Conservation (phyloP, 2,888 invertebrate genomes). For the Thecocarcelia acutangulata region DNA sequence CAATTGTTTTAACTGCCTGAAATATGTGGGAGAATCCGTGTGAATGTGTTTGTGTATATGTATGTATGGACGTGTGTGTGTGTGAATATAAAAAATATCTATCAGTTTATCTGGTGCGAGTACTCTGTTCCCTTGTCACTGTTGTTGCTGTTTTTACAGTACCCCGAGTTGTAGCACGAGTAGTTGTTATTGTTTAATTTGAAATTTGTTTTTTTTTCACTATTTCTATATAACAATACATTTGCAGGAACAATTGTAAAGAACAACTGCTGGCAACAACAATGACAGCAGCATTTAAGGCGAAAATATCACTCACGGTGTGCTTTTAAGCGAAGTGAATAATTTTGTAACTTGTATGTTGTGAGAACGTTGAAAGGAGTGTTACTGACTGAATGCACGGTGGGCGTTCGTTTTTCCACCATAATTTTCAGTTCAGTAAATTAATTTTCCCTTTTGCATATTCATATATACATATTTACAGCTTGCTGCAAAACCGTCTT, state of each 20-base stretch:
- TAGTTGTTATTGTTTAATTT: slow-evolving; percentile 51
- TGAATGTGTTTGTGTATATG: slow-evolving; percentile 5
- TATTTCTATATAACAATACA: slow-evolving; percentile 14
- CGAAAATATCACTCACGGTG: slow-evolving; percentile 35
- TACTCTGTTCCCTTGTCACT: slow-evolving; percentile 44
- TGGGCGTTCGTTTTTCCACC: slow-evolving; percentile 13
- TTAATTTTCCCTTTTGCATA: slow-evolving; percentile 23
- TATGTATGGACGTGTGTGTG: too few species aligned
- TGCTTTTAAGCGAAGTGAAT: slow-evolving; percentile 56
- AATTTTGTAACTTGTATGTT: slow-evolving; percentile 50
- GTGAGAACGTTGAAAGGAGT: slow-evolving; percentile 31
- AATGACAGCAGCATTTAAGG: slow-evolving; percentile 35
- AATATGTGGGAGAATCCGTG: slow-evolving; percentile 6
- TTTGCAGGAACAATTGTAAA: slow-evolving; percentile 40
- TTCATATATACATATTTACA: not conserved
- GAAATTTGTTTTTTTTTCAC: slow-evolving; percentile 11
- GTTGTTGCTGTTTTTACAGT: slow-evolving; percentile 15
- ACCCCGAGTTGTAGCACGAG: slow-evolving; percentile 6
- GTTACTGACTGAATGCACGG: not conserved
- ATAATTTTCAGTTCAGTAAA: slow-evolving; percentile 38
- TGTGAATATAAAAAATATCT: too few species aligned
- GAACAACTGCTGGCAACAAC: not conserved
- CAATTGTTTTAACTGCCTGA: slow-evolving; percentile 35
- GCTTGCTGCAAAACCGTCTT: not conserved
- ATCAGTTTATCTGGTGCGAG: slow-evolving; percentile 36